Percentiles rank a stretch among this genome's conserved stretches.
These are phyloP conservation scores for Sphaerophoria rueppellii DNA, from an alignment of 2,888 invertebrate species.

Conservation along the genomic window DNA sequence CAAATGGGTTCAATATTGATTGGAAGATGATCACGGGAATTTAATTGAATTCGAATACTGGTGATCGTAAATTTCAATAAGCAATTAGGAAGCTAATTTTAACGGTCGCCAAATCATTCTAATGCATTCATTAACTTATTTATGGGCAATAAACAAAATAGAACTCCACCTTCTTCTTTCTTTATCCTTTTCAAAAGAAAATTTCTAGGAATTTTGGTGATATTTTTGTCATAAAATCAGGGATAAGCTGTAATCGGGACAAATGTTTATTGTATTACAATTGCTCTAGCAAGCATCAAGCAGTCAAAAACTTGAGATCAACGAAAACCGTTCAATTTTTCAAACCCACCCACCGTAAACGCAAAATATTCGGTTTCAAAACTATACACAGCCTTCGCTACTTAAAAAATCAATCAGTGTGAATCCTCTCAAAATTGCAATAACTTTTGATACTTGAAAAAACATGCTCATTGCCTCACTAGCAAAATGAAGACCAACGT, in stretches of 20 bases:
- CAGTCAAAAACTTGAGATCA: too few species aligned
- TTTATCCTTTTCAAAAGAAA: neutral
- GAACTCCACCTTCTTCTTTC: neutral
- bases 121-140: neutral
- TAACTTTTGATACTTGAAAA: constrained; percentile 35
- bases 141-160: constrained; percentile 1
- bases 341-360: constrained; percentile 44
- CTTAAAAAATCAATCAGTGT: constrained; percentile 48
- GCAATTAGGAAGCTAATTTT: neutral
- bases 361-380: constrained; percentile 8
- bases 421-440: constrained; percentile 52
- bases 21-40: neutral
- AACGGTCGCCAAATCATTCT: neutral
- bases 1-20: neutral
- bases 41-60: constrained; percentile 11
- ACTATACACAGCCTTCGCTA: constrained; percentile 38
- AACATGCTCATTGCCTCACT: neutral
- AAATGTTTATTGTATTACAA: too few species aligned
- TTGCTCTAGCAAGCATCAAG: too few species aligned
- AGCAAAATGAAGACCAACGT: constrained; percentile 17
- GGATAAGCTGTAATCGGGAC: too few species aligned
- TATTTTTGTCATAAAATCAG: too few species aligned
- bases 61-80: constrained; percentile 23
- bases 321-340: too few species aligned
- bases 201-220: too few species aligned